These are phyloP conservation scores for Tragelaphus eurycerus DNA, from an alignment of 2,797 vertebrate species.

Conservation along the genomic window DNA sequence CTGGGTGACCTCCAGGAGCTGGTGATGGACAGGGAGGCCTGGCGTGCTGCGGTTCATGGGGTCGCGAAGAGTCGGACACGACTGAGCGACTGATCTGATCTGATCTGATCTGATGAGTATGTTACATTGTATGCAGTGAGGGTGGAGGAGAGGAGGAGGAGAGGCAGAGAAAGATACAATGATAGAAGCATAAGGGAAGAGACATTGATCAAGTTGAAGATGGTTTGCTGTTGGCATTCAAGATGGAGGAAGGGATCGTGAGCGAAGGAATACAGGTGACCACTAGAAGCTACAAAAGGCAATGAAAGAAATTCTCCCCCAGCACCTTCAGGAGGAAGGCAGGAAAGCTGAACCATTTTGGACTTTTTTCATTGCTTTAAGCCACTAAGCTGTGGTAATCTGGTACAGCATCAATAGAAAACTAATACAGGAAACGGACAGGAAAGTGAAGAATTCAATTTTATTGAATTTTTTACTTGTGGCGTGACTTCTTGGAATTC, in stretches of 20 bases:
- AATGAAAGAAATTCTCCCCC: not conserved
- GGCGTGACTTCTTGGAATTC: not conserved
- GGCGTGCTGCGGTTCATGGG: too few species aligned
- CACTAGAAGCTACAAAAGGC: not conserved
- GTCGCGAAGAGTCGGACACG: too few species aligned
- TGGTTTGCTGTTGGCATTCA: not conserved
- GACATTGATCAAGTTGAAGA: not conserved
- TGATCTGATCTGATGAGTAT: not conserved
- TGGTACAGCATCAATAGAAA: not conserved
- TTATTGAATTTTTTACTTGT: not conserved
- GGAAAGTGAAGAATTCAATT: not conserved
- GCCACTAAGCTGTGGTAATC: not conserved
- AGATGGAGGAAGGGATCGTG: not conserved
- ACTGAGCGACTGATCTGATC: too few species aligned
- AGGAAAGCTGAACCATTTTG: not conserved
- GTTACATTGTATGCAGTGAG: not conserved
- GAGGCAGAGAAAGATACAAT: not conserved
- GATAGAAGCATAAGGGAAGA: not conserved
- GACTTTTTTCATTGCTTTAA: not conserved
- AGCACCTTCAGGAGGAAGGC: not conserved
- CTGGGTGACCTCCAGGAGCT: too few species aligned
- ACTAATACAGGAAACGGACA: not conserved
- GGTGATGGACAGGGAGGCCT: too few species aligned
- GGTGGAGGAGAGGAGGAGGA: not conserved
- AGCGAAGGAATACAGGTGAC: not conserved